These are phyloP conservation scores for Drosophila kepulauana DNA, from an alignment of 1,140 invertebrate genomes.

Conservation along the genomic window DNA sequence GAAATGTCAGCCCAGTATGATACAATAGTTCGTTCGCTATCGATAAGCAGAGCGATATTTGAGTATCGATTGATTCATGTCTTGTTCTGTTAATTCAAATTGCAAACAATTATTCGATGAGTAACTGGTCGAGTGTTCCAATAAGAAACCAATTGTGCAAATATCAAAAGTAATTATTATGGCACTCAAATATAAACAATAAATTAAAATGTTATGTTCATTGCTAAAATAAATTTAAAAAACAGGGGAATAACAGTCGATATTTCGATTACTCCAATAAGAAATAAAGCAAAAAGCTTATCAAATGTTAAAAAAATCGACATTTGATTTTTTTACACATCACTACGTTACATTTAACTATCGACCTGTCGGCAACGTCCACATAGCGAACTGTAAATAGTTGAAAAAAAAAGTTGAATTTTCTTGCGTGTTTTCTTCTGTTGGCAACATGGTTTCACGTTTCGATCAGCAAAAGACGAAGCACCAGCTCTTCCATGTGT, in stretches of 20 bases:
- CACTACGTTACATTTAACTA: constrained; percentile 9
- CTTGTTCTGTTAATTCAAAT: no score
- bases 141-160: no score
- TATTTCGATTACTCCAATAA: no score
- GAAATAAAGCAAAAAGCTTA: no score
- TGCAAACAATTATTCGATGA: no score
- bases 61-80: not conserved
- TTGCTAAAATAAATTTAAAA: no score
- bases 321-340: constrained; percentile 9
- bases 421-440: not conserved
- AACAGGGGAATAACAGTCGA: no score
- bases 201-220: no score
- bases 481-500: constrained; percentile 82
- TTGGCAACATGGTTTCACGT: constrained; percentile 67
- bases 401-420: constrained; percentile 14
- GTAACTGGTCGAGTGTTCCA: no score
- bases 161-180: no score
- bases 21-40: constrained; percentile 30
- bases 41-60: constrained; percentile 19
- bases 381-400: constrained; percentile 41
- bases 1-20: constrained; percentile 52
- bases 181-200: no score
- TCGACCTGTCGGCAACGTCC: constrained; percentile 32
- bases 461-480: constrained; percentile 83
- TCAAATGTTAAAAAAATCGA: not conserved